These are phyloP conservation scores for Hippoglossus stenolepis DNA, from an alignment of 2,113 vertebrate species.

Conservation along the genomic window DNA sequence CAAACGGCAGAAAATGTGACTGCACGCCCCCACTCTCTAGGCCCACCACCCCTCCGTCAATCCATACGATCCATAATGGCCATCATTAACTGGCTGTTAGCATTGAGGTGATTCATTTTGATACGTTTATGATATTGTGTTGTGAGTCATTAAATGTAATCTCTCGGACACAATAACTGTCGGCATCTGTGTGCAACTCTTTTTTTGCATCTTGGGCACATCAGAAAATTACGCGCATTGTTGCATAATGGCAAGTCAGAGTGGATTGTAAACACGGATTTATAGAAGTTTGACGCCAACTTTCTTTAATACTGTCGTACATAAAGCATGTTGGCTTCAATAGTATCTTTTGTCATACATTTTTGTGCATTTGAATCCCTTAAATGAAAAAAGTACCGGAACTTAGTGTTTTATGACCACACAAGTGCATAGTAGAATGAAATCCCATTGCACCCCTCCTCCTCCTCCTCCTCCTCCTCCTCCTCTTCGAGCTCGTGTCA, in stretches of 20 bases:
- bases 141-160: constrained; percentile 52
- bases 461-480: constrained; percentile 63
- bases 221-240: not conserved
- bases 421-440: too few species aligned
- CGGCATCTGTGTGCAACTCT: constrained; percentile 13
- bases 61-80: constrained; percentile 58
- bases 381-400: not conserved
- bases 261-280: not conserved
- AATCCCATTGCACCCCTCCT: constrained; percentile 32
- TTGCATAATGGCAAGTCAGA: not conserved
- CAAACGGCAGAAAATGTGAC: constrained; percentile 29
- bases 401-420: too few species aligned
- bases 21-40: not conserved
- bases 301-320: too few species aligned
- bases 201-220: not conserved
- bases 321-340: not conserved
- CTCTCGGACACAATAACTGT: constrained; percentile 18
- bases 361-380: not conserved
- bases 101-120: constrained; percentile 43
- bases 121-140: constrained; percentile 51
- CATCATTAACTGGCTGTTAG: constrained; percentile 54
- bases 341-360: not conserved
- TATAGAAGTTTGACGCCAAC: not conserved
- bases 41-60: not conserved
- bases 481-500: constrained; percentile 83